A percentile compares a stretch with the other conserved stretches of the same genome.
phyloP scores from a whole-genome alignment of 2,888 invertebrate genomes.

The Polia nebulosa region DNA sequence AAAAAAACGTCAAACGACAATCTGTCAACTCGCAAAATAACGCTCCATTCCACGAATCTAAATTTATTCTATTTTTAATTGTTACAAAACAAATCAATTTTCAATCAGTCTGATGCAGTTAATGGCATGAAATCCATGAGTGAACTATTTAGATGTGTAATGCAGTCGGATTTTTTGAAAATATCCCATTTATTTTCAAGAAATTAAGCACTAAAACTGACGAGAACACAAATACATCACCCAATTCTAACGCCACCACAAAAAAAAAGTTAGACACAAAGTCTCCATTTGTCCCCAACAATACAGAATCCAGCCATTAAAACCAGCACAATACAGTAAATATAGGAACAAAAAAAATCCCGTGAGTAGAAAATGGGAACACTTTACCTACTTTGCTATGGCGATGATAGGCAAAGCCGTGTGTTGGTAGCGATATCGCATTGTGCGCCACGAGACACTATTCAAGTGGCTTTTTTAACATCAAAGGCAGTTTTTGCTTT shows the following conservation, averaged over 20 bases:
- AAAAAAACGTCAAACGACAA: too few species aligned
- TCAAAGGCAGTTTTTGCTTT: constrained; percentile 80
- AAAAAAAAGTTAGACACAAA: constrained; percentile 40
- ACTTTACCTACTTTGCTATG: constrained; percentile 64
- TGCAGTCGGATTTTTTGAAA: too few species aligned
- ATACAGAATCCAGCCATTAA: constrained; percentile 58
- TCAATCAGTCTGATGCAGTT: too few species aligned
- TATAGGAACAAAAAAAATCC: constrained; percentile 54
- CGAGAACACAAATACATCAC: constrained; percentile 22
- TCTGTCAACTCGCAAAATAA: too few species aligned
- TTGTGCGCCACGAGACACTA: constrained; percentile 75
- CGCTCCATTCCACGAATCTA: too few species aligned
- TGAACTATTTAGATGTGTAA: too few species aligned
- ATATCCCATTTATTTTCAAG: too few species aligned
- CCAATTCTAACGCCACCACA: constrained; percentile 22
- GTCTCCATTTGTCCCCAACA: constrained; percentile 48
- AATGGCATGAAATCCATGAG: too few species aligned
- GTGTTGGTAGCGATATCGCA: constrained; percentile 63
- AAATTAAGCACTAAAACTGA: neutral
- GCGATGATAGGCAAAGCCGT: constrained; percentile 57
- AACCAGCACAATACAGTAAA: constrained; percentile 52
- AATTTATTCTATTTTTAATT: too few species aligned
- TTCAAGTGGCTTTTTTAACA: constrained; percentile 83
- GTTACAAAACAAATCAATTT: too few species aligned
- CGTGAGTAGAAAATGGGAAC: constrained; percentile 62